A percentile compares a stretch with the other conserved stretches of the same genome.
Conservation (phyloP, 2,888 invertebrate genomes). For the Trissoscelio sp. region DNA sequence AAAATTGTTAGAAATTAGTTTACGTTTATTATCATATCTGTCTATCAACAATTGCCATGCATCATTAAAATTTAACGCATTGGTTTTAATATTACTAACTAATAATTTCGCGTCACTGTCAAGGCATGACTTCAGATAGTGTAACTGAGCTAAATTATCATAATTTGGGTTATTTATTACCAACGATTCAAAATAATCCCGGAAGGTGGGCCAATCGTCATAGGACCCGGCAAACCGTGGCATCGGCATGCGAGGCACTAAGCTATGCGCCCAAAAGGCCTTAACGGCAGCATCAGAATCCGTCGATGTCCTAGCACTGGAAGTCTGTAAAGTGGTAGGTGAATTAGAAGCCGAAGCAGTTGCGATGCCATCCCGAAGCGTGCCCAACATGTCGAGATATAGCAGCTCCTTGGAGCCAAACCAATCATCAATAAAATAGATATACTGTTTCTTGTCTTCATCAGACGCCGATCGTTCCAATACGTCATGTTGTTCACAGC, state of each 20-base stretch:
- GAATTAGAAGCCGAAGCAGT: no score
- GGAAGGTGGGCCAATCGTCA: neutral
- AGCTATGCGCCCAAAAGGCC: no score
- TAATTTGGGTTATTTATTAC: neutral
- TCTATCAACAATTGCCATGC: neutral
- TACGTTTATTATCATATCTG: neutral
- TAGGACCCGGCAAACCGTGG: neutral
- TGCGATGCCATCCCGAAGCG: no score
- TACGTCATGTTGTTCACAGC: no score
- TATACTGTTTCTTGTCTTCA: no score
- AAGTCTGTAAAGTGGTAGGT: no score
- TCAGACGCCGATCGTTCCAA: no score
- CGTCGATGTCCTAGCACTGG: no score
- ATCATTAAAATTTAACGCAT: neutral
- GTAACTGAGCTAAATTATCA: neutral
- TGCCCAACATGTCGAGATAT: no score
- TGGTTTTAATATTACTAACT: neutral
- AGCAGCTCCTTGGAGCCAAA: neutral
- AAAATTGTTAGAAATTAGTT: no score
- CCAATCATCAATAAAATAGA: no score
- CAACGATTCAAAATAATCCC: neutral
- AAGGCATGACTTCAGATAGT: neutral
- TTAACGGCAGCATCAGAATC: no score
- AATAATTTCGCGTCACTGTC: conserved; percentile 1
- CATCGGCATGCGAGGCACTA: neutral